These are phyloP conservation scores for Enteromius afrohamiltoni DNA, from an alignment of 2,797 vertebrate species.

Conservation along the genomic window DNA sequence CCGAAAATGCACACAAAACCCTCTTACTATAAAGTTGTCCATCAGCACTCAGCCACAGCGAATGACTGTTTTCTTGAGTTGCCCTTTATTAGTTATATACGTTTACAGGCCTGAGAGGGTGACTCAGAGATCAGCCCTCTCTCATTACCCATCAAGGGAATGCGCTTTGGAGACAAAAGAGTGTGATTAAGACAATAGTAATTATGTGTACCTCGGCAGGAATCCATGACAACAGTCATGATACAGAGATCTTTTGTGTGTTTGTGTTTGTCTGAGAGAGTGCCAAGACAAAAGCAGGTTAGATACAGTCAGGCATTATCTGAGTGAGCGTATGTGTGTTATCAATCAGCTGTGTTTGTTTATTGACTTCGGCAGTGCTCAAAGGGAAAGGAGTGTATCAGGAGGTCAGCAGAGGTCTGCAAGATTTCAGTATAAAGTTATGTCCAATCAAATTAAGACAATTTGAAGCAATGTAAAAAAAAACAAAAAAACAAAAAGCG, in stretches of 20 bases:
- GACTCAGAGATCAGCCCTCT: constrained; percentile 22
- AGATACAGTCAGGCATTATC: constrained; percentile 12
- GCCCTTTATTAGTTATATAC: constrained; percentile 33
- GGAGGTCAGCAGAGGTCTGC: neutral
- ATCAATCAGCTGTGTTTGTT: constrained; percentile 23
- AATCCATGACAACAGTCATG: constrained; percentile 10
- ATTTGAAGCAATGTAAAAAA: neutral
- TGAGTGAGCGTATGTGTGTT: constrained; percentile 1
- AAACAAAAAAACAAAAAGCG: no score
- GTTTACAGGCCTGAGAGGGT: constrained; percentile 16
- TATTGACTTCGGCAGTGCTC: neutral
- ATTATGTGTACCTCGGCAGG: constrained; percentile 5
- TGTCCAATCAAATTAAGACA: neutral
- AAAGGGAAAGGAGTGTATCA: neutral
- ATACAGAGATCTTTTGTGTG: constrained; percentile 22
- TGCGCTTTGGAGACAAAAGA: constrained; percentile 16
- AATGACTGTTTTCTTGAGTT: constrained; percentile 23
- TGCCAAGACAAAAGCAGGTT: constrained; percentile 9
- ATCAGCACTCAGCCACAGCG: neutral
- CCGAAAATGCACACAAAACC: constrained; percentile 1
- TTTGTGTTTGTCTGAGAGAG: constrained; percentile 30
- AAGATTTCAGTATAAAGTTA: neutral
- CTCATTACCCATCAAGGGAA: constrained; percentile 22
- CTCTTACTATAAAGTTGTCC: constrained; percentile 11
- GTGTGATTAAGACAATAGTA: constrained; percentile 31